Evolutionary conservation across 2,888 invertebrate genomes (phyloP).

Genomic region (Copidosoma aretas): DNA sequence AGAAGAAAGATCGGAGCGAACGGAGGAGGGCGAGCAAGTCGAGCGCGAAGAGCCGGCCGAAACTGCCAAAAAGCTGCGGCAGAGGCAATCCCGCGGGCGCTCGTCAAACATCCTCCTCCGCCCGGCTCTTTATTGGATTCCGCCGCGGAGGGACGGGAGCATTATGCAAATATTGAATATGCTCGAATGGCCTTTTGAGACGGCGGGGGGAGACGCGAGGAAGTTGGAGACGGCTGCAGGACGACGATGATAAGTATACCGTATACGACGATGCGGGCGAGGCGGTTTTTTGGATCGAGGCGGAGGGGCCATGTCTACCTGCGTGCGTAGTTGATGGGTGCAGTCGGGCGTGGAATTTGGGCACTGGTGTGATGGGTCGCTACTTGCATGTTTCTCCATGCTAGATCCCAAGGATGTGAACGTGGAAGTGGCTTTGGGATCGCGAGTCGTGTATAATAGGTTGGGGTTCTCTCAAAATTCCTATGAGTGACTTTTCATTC

Average conservation of each 20-base stretch:
- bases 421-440: too few relatives aligned
- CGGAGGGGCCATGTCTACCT: neutral
- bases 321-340: neutral
- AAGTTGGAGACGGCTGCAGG: conserved; percentile 6
- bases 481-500: too few relatives aligned
- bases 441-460: too few relatives aligned
- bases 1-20: neutral
- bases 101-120: conserved; percentile 29
- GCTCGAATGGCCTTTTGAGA: conserved; percentile 38
- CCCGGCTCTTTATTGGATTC: conserved; percentile 28
- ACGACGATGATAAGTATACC: neutral
- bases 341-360: neutral
- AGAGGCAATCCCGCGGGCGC: conserved; percentile 28
- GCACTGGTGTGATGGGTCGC: neutral
- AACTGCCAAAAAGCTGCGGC: conserved; percentile 9
- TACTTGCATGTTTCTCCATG: too few relatives aligned
- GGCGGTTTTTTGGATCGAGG: too few relatives aligned
- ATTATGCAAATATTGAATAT: conserved; percentile 41
- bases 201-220: conserved; percentile 16
- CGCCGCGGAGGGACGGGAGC: conserved; percentile 12
- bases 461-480: too few relatives aligned
- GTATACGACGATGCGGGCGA: too few relatives aligned
- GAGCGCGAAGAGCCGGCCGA: neutral
- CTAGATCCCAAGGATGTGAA: too few relatives aligned
- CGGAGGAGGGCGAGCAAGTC: neutral